These are phyloP conservation scores for Temnothorax curvispinosus DNA, from an alignment of 1,140 invertebrate genomes.

Conservation along the genomic window DNA sequence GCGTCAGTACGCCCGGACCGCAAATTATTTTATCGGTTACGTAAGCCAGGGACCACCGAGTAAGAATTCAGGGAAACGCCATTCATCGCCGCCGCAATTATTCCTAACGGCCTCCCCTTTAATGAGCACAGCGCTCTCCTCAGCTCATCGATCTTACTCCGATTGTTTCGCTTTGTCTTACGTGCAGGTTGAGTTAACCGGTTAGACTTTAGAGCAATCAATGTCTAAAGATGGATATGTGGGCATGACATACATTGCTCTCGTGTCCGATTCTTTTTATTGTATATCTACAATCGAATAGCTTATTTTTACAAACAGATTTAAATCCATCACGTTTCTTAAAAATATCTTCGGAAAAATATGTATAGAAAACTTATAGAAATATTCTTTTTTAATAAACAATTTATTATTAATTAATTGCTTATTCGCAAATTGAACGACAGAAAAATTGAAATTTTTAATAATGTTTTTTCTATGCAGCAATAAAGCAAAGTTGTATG, in stretches of 20 bases:
- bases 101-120: conserved; percentile 8
- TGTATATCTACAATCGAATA: neutral
- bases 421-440: neutral
- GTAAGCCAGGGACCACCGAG: conserved; percentile 22
- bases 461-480: neutral
- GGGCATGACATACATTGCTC: neutral
- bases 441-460: neutral
- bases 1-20: neutral
- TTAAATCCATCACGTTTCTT: neutral
- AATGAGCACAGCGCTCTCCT: neutral
- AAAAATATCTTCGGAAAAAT: neutral
- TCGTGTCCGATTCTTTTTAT: neutral
- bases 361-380: neutral
- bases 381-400: neutral
- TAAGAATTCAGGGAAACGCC: conserved; percentile 48
- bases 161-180: conserved; percentile 40
- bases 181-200: neutral
- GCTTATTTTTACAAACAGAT: neutral
- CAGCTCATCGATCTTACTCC: conserved; percentile 21
- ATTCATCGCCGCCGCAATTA: conserved; percentile 23
- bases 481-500: neutral
- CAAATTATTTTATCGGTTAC: conserved; percentile 57
- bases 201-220: neutral
- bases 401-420: neutral
- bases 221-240: conserved; percentile 13